Conservation (phyloP, 2,113 vertebrate species). For the Aptenodytes patagonicus region DNA sequence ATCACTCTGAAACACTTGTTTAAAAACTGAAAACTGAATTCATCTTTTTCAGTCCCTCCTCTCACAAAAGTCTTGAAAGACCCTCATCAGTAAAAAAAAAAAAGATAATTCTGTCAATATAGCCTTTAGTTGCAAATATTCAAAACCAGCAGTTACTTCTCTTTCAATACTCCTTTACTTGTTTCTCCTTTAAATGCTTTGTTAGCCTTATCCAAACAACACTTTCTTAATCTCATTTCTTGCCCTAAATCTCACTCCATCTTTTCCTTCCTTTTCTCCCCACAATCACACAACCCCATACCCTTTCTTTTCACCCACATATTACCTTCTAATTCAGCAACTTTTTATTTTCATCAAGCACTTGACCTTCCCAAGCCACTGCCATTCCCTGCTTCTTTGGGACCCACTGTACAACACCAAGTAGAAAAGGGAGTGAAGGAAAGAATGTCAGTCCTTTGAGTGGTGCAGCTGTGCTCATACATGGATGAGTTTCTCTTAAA, state of each 20-base stretch:
- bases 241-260: neutral
- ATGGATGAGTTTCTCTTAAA: neutral
- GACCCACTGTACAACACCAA: no score
- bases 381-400: neutral
- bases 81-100: neutral
- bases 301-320: neutral
- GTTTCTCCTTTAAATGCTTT: neutral
- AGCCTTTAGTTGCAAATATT: neutral
- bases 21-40: neutral
- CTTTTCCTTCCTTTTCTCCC: neutral
- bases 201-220: neutral
- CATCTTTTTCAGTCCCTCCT: neutral
- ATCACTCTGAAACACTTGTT: neutral
- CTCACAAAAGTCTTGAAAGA: neutral
- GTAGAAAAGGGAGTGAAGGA: neutral
- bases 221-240: neutral
- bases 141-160: neutral
- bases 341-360: neutral
- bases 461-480: neutral
- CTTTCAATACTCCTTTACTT: neutral
- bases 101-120: neutral
- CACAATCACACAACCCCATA: neutral
- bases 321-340: neutral
- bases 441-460: neutral
- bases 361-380: neutral